A percentile compares a stretch with the other conserved stretches of the same genome.
Evolutionary conservation across 2,113 vertebrate genomes (phyloP).

Genomic region (Callithrix jacchus): DNA sequence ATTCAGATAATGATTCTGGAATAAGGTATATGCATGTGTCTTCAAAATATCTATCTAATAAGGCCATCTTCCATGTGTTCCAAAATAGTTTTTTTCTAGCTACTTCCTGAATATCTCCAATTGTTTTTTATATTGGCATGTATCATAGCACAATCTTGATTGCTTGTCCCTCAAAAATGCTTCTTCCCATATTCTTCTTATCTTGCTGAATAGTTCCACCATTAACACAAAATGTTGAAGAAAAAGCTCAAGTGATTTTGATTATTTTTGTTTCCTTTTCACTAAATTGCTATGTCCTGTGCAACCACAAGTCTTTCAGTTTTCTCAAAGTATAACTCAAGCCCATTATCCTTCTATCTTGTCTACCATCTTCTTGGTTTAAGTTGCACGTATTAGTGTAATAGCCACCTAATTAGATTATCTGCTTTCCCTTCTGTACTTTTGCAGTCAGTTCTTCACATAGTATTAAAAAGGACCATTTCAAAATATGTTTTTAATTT

Average conservation of each 20-base stretch:
- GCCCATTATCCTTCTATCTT: background rate
- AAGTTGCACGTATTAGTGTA: rapidly evolving
- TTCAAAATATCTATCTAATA: background rate
- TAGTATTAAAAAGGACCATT: background rate
- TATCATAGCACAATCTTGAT: background rate
- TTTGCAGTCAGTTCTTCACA: background rate
- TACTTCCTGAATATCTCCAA: background rate
- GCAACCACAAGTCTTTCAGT: background rate
- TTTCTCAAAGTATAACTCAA: background rate
- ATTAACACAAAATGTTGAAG: background rate
- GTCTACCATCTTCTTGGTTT: background rate
- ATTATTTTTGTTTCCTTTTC: background rate
- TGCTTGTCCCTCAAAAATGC: background rate
- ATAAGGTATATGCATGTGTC: background rate
- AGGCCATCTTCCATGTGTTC: background rate
- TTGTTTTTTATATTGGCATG: background rate
- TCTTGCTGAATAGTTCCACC: background rate
- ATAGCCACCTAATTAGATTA: background rate
- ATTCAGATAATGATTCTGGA: background rate
- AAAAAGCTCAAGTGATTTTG: background rate
- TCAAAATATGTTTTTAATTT: background rate
- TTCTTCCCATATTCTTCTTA: background rate
- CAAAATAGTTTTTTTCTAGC: background rate
- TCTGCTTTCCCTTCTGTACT: background rate
- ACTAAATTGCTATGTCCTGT: background rate